Conservation (phyloP, 2,888 invertebrate genomes). For the Julus scanicus region DNA sequence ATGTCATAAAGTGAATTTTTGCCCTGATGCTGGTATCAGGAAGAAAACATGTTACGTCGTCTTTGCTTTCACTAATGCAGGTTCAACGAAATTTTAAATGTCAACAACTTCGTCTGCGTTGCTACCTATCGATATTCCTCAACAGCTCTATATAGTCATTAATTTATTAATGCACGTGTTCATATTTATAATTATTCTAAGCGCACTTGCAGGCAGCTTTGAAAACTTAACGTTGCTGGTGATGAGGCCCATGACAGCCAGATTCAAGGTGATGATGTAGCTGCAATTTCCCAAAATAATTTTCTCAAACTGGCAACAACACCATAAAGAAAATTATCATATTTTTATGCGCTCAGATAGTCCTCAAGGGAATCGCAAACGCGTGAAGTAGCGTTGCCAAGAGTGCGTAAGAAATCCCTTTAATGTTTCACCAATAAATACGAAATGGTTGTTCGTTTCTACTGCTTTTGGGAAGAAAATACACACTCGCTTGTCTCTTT, state of each 20-base stretch:
- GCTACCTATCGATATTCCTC: neutral
- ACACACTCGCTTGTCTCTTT: neutral
- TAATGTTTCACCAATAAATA: constrained; percentile 36
- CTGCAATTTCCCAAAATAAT: constrained; percentile 4
- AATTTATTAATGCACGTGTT: neutral
- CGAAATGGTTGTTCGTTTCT: neutral
- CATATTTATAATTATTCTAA: constrained; percentile 8
- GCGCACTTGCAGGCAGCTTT: neutral
- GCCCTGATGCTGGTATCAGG: neutral
- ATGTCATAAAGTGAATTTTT: neutral
- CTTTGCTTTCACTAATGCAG: neutral
- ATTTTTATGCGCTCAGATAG: constrained; percentile 11
- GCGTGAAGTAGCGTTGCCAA: neutral
- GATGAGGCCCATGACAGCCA: constrained; percentile 36
- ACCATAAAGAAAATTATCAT: constrained; percentile 36
- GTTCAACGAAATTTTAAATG: neutral
- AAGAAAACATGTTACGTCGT: neutral
- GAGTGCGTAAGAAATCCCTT: constrained; percentile 8
- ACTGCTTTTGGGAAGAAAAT: neutral
- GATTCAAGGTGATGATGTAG: constrained; percentile 24
- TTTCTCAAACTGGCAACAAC: constrained; percentile 24
- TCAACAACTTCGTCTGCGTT: neutral
- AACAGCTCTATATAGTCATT: neutral
- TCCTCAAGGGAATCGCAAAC: neutral
- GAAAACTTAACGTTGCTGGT: neutral